phyloP scores from a whole-genome alignment of 37 sponge, comb jelly and placozoan genomes.

The Cliona cf. orientalis region DNA sequence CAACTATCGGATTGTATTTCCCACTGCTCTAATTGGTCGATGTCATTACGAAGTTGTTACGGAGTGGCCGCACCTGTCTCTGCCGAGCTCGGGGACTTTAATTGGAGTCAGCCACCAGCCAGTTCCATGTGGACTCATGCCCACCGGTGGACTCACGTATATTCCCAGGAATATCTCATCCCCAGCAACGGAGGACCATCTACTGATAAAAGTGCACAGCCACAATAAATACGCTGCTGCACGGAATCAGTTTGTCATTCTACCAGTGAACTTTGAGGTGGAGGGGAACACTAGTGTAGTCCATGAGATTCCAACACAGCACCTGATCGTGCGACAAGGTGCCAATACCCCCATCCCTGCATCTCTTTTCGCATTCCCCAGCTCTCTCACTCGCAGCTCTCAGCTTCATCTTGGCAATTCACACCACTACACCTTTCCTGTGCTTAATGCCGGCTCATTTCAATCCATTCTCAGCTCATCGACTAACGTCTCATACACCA shows the following conservation, averaged over 20 bases:
- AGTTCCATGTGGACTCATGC: conserved; percentile 30
- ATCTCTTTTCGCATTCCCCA: not conserved
- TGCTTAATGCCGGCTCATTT: conserved; percentile 14
- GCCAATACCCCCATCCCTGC: conserved; percentile 5
- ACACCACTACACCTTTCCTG: conserved; percentile 10
- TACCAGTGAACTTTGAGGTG: not conserved
- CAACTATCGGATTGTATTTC: conserved; percentile 6
- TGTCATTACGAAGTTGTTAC: conserved; percentile 37
- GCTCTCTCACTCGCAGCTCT: too few species aligned
- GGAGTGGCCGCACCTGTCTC: not conserved
- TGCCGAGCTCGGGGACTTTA: conserved; percentile 1
- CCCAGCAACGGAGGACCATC: not conserved
- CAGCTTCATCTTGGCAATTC: too few species aligned
- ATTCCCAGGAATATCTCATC: not conserved
- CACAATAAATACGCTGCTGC: not conserved
- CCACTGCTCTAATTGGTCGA: not conserved
- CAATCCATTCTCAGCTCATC: not conserved
- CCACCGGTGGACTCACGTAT: not conserved
- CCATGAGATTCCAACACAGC: not conserved
- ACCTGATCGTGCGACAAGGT: not conserved
- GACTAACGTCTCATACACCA: conserved; percentile 12
- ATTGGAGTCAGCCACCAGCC: not conserved
- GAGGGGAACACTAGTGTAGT: not conserved
- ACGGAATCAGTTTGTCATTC: not conserved
- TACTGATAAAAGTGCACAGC: conserved; percentile 1